phyloP scores from a whole-genome alignment of 1,140 invertebrate genomes.

The Dryas iulia region DNA sequence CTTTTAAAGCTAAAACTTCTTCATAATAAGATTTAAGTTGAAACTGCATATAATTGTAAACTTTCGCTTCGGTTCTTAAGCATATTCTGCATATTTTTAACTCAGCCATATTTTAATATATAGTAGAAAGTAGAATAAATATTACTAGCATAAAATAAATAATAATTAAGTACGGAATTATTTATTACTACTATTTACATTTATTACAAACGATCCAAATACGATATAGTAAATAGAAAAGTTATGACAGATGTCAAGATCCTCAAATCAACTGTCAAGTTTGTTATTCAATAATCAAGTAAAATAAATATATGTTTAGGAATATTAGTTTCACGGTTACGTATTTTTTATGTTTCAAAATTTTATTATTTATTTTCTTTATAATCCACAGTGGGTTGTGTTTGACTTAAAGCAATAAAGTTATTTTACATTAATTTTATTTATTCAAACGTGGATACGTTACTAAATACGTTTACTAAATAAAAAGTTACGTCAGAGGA shows the following conservation, averaged over 20 bases:
- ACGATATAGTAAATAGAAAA: not conserved
- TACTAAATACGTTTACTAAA: too few relatives aligned
- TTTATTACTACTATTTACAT: not conserved
- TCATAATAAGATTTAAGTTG: slow-evolving; percentile 63
- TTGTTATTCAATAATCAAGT: too few relatives aligned
- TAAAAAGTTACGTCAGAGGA: too few relatives aligned
- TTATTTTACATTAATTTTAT: too few relatives aligned
- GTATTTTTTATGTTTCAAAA: too few relatives aligned
- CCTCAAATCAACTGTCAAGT: too few relatives aligned
- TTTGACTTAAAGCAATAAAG: too few relatives aligned
- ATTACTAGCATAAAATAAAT: not conserved
- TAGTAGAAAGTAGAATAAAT: not conserved
- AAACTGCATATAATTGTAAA: slow-evolving; percentile 52
- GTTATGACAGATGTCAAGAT: not conserved
- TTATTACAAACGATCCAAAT: not conserved
- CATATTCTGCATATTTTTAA: slow-evolving; percentile 66
- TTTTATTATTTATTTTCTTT: too few relatives aligned
- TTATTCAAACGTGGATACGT: too few relatives aligned
- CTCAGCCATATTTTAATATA: slow-evolving; percentile 34
- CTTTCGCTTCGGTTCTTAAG: slow-evolving; percentile 51
- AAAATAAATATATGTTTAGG: too few relatives aligned
- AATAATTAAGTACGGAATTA: not conserved
- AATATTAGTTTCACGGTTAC: too few relatives aligned
- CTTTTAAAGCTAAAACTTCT: slow-evolving; percentile 60
- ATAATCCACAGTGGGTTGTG: too few relatives aligned